Evolutionary conservation across 2,113 vertebrate genomes (phyloP).

Genomic region (Stegostoma tigrinum): DNA sequence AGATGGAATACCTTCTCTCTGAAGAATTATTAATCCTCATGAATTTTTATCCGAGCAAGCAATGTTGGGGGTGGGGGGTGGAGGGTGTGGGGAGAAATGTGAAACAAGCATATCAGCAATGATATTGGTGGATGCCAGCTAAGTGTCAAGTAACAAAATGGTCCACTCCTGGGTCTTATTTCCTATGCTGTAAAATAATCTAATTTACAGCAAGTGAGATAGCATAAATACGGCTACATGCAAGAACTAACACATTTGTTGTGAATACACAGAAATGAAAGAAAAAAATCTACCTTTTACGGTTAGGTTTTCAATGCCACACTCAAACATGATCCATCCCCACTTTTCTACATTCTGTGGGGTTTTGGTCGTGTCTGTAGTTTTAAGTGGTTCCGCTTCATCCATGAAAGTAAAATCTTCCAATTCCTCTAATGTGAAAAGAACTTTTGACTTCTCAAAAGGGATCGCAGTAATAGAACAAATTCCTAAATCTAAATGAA

Average conservation of each 20-base stretch:
- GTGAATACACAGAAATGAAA: neutral
- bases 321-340: slow-evolving; percentile 99
- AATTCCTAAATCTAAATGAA: slow-evolving; percentile 72
- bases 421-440: slow-evolving; percentile 90
- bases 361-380: slow-evolving; percentile 67
- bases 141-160: neutral
- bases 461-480: slow-evolving; percentile 96
- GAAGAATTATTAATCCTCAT: too few species aligned
- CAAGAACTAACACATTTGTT: neutral
- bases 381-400: slow-evolving; percentile 71
- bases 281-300: slow-evolving; percentile 72
- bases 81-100: too few species aligned
- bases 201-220: neutral
- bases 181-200: neutral
- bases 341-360: slow-evolving; percentile 80
- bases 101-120: too few species aligned
- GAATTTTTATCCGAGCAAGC: too few species aligned
- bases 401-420: slow-evolving; percentile 89
- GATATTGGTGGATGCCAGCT: too few species aligned
- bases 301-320: slow-evolving; percentile 93
- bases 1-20: too few species aligned
- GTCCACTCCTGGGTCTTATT: neutral
- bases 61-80: too few species aligned
- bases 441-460: slow-evolving; percentile 96
- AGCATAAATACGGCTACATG: neutral